phyloP scores from a whole-genome alignment of 2,113 vertebrate genomes.

The Stegostoma tigrinum region DNA sequence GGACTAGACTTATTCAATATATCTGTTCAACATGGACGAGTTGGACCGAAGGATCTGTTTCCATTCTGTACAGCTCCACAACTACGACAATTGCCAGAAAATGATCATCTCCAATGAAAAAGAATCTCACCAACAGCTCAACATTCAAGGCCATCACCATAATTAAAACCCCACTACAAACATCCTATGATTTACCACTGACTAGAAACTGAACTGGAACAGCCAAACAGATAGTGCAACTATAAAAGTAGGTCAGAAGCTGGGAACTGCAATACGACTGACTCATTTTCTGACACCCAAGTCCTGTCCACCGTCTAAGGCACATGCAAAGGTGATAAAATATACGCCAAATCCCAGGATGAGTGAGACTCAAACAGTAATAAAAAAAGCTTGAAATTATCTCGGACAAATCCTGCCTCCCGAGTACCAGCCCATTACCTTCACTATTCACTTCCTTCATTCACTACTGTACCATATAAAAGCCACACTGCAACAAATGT shows the following conservation, averaged over 20 bases:
- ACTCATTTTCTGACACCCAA: no score
- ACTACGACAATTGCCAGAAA: neutral
- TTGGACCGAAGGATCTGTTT: no score
- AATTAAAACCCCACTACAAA: neutral
- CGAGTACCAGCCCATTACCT: neutral
- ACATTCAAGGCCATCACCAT: neutral
- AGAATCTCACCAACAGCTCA: neutral
- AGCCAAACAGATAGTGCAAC: neutral
- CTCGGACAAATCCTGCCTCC: neutral
- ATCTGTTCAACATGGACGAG: no score
- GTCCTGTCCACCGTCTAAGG: no score
- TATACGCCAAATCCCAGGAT: neutral
- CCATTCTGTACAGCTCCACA: no score
- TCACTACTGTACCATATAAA: no score
- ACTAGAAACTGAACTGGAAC: neutral
- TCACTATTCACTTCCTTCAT: no score
- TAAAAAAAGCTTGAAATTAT: neutral
- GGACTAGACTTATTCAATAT: no score
- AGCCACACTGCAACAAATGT: no score
- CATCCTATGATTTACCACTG: neutral
- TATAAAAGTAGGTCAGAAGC: neutral
- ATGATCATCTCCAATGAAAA: neutral
- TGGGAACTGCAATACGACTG: neutral
- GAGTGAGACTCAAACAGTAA: neutral
- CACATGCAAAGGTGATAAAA: neutral